Evolutionary conservation across 2,888 invertebrate species (phyloP), one percentile per base, ranked within the genome.

Genomic region (Pharmacophagus antenor): DNA sequence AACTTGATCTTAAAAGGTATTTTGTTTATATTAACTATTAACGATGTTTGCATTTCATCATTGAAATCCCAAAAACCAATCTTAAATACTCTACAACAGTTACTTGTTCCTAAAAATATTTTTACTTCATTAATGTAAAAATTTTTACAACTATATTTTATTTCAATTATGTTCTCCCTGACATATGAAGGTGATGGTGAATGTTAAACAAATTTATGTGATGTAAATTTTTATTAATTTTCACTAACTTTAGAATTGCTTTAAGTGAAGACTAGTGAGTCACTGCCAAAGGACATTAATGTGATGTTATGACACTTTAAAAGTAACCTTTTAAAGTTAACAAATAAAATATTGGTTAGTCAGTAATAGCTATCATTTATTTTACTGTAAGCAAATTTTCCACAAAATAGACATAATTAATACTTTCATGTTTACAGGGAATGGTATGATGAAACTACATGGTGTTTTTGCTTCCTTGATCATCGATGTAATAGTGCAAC

Each of bases 381-480:
- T 3, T 4, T 10, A 0, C 15, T n/a, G 15, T 37, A 4, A n/a
- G 0, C 37, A 15, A 4, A n/a, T 37, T n/a, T 15, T 5, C 37
- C n/a, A 1, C 1, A 21, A 23, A 22, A 42, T 20, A 21, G 15
- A 15, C 27, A 23, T 15, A 25, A 42, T n/a, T n/a, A 20, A 22
- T 52, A 7, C 22, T 52, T 56, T 42, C 59, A 23, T 62, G 67
- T 69, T 92, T 92, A 58, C 85, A 95, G 97, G 69, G 92, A 95
- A 73, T 94, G 95, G 88, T 98, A 95, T 74, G 95, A 95, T 65
- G 92, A 95, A 68, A 95, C 95, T 7, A 93, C 93, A 42, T 98
- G 95, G 93, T 98, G 97, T 80, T 97, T 97, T 82, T 98, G 97
- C 79, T 97, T 96, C 79, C 94, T 97, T 66, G 97, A 97, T 81